These are phyloP conservation scores for Tamias sibiricus DNA, from an alignment of 2,113 vertebrate species.

Conservation along the genomic window DNA sequence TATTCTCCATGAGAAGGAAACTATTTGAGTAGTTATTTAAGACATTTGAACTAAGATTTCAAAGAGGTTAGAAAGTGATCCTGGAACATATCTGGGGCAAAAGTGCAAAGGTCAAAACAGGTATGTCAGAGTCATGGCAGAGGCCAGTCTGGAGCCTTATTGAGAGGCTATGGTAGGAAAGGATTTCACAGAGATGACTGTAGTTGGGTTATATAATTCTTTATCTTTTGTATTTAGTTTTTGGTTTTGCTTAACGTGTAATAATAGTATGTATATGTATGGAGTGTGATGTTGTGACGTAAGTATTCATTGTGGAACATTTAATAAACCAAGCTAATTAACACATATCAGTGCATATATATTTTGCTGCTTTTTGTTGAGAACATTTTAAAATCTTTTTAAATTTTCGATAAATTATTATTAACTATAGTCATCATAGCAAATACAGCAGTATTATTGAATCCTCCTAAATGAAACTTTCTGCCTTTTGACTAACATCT, in stretches of 20 bases:
- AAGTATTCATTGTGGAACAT: background rate
- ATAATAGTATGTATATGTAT: background rate
- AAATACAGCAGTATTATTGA: background rate
- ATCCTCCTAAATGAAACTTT: background rate
- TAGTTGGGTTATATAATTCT: background rate
- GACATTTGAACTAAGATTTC: background rate
- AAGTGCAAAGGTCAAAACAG: background rate
- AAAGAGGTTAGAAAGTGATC: background rate
- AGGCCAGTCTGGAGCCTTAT: background rate
- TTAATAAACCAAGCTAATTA: background rate
- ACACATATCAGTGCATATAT: background rate
- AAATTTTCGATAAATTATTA: background rate
- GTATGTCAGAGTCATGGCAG: background rate
- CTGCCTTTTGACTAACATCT: background rate
- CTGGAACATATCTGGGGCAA: background rate
- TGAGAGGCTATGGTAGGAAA: background rate
- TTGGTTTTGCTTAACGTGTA: background rate
- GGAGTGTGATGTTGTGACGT: background rate
- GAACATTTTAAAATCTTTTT: background rate
- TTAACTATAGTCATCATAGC: background rate
- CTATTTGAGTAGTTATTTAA: background rate
- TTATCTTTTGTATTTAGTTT: background rate
- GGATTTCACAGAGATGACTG: background rate
- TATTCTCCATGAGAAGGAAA: background rate
- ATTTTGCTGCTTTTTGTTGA: background rate